These are phyloP conservation scores for Julus scandinavius DNA, from an alignment of 2,888 invertebrate species.

Conservation along the genomic window DNA sequence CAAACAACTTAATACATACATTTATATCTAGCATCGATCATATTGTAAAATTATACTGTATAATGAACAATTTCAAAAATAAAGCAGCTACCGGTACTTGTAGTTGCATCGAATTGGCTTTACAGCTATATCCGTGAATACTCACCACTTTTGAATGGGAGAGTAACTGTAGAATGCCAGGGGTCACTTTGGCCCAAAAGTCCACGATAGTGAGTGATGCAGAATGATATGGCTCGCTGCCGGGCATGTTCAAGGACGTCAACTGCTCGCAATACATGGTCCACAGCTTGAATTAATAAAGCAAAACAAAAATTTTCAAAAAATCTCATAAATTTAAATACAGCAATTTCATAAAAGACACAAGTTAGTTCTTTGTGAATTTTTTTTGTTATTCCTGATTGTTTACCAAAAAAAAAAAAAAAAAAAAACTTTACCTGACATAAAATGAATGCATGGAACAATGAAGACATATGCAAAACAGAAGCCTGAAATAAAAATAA, in stretches of 20 bases:
- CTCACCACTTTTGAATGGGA: conserved; percentile 88
- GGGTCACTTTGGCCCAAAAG: conserved; percentile 99
- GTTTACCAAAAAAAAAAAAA: no score
- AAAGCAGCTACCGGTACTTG: no score
- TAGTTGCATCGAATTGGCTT: no score
- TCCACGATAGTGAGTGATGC: conserved; percentile 80
- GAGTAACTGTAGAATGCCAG: conserved; percentile 91
- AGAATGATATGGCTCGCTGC: conserved; percentile 65
- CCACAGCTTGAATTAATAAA: conserved; percentile 75
- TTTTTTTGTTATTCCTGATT: no score
- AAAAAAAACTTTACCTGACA: conserved; percentile 77
- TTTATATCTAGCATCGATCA: no score
- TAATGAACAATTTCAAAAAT: no score
- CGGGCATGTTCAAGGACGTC: conserved; percentile 73
- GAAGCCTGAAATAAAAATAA: conserved; percentile 71
- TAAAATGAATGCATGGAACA: conserved; percentile 96
- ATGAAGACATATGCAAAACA: conserved; percentile 92
- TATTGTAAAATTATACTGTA: no score
- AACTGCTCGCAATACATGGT: conserved; percentile 96
- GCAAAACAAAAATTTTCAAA: no score
- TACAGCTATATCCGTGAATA: background rate
- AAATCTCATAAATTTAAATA: no score
- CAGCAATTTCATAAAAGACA: no score
- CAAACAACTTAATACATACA: no score
- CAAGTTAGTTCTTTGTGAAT: no score